Conservation (phyloP, 2,888 invertebrate species). For the Ormyrus pomaceus region DNA sequence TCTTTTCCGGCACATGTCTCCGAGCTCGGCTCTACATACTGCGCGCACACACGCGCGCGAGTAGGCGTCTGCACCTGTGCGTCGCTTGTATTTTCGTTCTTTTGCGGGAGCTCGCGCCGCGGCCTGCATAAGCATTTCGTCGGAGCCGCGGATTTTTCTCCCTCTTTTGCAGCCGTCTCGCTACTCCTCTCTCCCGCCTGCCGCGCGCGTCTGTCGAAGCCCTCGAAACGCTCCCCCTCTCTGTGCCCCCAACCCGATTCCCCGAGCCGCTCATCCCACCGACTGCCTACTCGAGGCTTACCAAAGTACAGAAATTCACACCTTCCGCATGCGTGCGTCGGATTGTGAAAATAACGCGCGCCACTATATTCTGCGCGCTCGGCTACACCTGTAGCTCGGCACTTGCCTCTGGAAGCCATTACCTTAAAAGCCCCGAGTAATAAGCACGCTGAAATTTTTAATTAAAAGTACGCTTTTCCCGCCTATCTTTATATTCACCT, state of each 20-base stretch:
- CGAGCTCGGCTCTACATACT: neutral
- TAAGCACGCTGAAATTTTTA: conserved; percentile 7
- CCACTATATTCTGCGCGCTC: no score
- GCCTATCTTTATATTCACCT: neutral
- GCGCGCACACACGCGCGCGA: neutral
- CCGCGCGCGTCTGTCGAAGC: neutral
- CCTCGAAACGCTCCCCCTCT: neutral
- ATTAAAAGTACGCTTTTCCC: conserved; percentile 7
- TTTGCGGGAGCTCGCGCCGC: conserved; percentile 21
- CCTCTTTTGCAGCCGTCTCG: conserved; percentile 48
- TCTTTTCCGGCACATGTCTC: conserved; percentile 57
- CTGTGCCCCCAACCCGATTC: neutral
- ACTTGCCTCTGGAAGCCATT: conserved; percentile 7
- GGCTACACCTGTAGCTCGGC: conserved; percentile 16
- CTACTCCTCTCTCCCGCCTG: conserved; percentile 1
- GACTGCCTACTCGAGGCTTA: conserved; percentile 54
- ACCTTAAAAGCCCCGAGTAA: conserved; percentile 8
- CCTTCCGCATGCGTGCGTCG: conserved; percentile 50
- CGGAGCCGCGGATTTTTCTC: conserved; percentile 30
- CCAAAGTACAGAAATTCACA: conserved; percentile 61
- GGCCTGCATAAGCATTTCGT: conserved; percentile 37
- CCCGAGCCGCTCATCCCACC: conserved; percentile 18
- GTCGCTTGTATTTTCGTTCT: conserved; percentile 23
- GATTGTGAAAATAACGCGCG: conserved; percentile 24
- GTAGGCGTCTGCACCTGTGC: conserved; percentile 47